Base-by-base conservation (phyloP, 2,113 vertebrate species). In the Hemichromis elongatus region DNA sequence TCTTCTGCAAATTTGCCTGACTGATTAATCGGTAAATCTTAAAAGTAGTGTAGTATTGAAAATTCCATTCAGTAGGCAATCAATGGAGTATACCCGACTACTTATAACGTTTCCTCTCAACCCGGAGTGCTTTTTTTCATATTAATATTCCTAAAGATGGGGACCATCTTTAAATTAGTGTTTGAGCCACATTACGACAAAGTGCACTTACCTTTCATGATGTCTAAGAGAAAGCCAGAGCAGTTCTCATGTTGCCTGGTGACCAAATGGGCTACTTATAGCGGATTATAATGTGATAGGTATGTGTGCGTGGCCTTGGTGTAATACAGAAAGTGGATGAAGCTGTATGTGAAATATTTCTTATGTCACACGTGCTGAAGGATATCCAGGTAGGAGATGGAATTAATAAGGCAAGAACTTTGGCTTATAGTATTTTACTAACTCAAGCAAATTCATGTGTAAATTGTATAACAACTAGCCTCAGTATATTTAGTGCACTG, bases 401-500 rank as follows among this genome's bases (percentile, higher is more conserved):
- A 87, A 91, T 84, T 82, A 85, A 66, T 73, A 47, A 45, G 28
- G 68, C 70, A 19, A 35, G 35, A 82, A 53, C 77, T 75, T 16
- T 66, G 26, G 57, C 61, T 87, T 61, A 50, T 56, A 68, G 70
- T 88, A 50, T 52, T 52, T 75, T 52, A 52, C 93, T 89, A 86
- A 86, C 81, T 84, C 70, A 80, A 85, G 86, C 89, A 89, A 86
- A 91, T 90, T 93, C 90, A 83, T 90, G 95, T 94, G 91, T 94
- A 96, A 94, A 96, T 92, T 95, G 94, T 96, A 96, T 88, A 96
- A 96, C 91, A 94, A 96, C 96, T 94, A 96, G 96, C 96, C 96
- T 96, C 95, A 93, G 96, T 97, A 92, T 95, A 96, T 96, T 97
- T 91, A 96, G 95, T 88, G 95, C 92, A 83, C 93, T 28, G 93